Evolutionary conservation across 2,888 invertebrate species (phyloP).

Genomic region (Petrophora chlorosata): DNA sequence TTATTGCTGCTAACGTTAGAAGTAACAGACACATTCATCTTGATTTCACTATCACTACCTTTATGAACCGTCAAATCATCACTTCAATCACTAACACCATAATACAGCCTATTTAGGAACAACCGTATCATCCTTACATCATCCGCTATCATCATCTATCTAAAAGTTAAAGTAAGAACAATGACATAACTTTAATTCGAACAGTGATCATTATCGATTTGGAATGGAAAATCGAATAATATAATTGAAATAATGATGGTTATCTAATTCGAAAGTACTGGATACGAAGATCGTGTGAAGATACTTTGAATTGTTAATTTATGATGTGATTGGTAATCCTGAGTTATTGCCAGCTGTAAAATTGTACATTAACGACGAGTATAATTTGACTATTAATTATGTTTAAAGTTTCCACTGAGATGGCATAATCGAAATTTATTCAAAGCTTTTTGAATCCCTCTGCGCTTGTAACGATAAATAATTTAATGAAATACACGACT

Average conservation of each 20-base stretch:
- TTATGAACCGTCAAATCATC: conserved; percentile 40
- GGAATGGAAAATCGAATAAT: conserved; percentile 27
- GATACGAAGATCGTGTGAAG: conserved; percentile 16
- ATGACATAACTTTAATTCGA: conserved; percentile 33
- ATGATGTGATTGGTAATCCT: conserved; percentile 1
- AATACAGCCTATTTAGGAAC: conserved; percentile 32
- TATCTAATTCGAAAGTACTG: conserved; percentile 30
- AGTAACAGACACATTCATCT: conserved; percentile 65
- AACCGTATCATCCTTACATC: conserved; percentile 21
- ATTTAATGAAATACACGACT: too few species aligned
- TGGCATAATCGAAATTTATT: too few species aligned
- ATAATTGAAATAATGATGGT: conserved; percentile 14
- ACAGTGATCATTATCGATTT: conserved; percentile 32
- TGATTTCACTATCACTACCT: conserved; percentile 41
- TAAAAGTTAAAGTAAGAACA: too few species aligned
- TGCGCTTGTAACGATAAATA: too few species aligned
- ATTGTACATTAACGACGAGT: conserved; percentile 4
- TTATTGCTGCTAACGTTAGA: conserved; percentile 57
- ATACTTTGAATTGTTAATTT: conserved; percentile 4
- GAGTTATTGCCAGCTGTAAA: conserved; percentile 11
- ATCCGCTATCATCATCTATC: conserved; percentile 19
- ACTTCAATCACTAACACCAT: conserved; percentile 45
- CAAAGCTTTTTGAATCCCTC: too few species aligned
- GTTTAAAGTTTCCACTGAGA: not conserved
- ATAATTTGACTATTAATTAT: conserved; percentile 1